Evolutionary conservation across 2,113 vertebrate genomes (phyloP), one percentile per base, ranked within the genome.

Genomic region (Saccopteryx bilineata): DNA sequence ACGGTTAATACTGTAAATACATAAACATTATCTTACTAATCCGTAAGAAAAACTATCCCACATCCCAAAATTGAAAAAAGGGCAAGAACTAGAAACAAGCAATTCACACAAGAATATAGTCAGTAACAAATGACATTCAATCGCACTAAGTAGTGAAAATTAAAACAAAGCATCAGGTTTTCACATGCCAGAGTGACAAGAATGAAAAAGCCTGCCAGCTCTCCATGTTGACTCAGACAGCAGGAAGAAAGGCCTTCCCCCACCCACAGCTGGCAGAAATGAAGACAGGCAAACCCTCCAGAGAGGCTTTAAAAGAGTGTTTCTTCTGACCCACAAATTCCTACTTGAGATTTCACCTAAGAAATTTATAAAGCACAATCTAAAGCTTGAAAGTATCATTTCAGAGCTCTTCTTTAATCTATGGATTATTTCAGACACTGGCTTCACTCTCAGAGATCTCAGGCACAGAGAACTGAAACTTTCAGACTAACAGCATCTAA

Each of bases 211-310:
- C 63, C 54, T 0, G 21, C 7, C 24, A 9, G 1, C 2, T 6
- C 69, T 74, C 52, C 18, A 1, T 4, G 66, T 6, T 6, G 33
- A 17, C 0, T 2, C 14, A 18, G 19, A 8, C 3, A 18, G 14
- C 7, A 1, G 52, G 24, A 33, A 31, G 79, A 17, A 10, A 33
- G 31, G 17, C 21, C 68, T 52, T 18, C 69, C 48, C 58, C 48
- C 18, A 14, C 1, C 58, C 60, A 76, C n/a, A 14, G 19, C 1
- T 9, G 31, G 48, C 4, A 17, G n/a, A 1, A n/a, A 33, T 4
- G 18, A 31, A 56, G 60, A n/a, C 24, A 60, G 33, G 17, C 3
- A 19, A 23, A 19, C 15, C 33, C 50, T 52, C 48, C 4, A 9
- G n/a, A 81, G 39, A 39, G 33, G 71, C 2, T 48, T 61, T 1